Percentiles rank a stretch among this genome's conserved stretches.
phyloP scores from a whole-genome alignment of 2,888 invertebrate genomes.

The Pseudococcus jackbeardsleyi region DNA sequence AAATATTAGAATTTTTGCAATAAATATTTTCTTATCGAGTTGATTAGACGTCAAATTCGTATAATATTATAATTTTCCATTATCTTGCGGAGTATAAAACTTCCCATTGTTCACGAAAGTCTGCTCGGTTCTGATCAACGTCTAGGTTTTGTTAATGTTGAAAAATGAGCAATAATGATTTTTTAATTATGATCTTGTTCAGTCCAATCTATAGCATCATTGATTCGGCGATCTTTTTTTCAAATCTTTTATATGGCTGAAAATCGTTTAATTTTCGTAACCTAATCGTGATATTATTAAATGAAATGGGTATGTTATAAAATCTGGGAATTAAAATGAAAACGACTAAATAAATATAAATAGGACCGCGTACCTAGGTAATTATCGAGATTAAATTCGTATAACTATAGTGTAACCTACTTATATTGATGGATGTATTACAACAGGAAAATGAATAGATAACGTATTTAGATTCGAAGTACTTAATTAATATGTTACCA shows the following conservation, averaged over 20 bases:
- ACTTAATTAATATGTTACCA: not conserved
- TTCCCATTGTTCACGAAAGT: not conserved
- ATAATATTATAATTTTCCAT: not conserved
- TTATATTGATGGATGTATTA: conserved; percentile 29
- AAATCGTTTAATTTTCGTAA: conserved; percentile 1
- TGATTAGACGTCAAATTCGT: not conserved
- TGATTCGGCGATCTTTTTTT: not conserved
- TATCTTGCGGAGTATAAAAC: not conserved
- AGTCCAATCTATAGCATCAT: not conserved
- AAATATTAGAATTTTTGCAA: conserved; percentile 5
- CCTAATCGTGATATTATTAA: conserved; percentile 28
- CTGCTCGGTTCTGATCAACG: not conserved
- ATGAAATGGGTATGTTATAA: not conserved
- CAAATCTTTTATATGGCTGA: not conserved
- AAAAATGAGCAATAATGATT: not conserved
- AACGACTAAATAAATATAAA: conserved; percentile 12
- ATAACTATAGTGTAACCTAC: conserved; percentile 25
- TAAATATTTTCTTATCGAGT: conserved; percentile 15
- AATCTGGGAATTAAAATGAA: not conserved
- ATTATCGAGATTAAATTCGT: conserved; percentile 28
- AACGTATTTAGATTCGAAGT: not conserved
- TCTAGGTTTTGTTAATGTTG: not conserved
- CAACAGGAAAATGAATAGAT: not conserved
- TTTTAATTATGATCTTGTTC: not conserved
- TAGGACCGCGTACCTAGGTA: not conserved